Evolutionary conservation across 2,113 vertebrate species (phyloP).

Genomic region (Thryonomys swinderianus): DNA sequence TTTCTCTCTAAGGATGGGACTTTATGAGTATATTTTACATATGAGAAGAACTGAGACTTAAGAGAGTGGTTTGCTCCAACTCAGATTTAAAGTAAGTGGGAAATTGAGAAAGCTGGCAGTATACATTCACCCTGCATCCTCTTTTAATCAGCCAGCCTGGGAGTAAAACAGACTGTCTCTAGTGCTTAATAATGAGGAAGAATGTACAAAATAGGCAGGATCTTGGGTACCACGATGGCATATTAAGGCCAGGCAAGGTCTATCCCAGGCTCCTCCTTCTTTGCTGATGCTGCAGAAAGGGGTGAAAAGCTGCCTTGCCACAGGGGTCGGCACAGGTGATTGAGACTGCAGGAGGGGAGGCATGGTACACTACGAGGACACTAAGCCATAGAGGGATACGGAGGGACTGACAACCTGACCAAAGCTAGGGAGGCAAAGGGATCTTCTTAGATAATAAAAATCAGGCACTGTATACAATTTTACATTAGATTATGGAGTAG

Average conservation of each 20-base stretch:
- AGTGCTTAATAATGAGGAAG: background rate
- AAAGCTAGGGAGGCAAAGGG: background rate
- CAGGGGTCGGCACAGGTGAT: background rate
- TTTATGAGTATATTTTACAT: slow-evolving; percentile 34
- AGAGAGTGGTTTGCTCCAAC: background rate
- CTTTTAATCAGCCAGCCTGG: background rate
- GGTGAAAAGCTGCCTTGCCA: background rate
- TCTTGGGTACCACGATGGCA: background rate
- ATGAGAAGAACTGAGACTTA: slow-evolving; percentile 13
- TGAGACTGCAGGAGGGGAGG: background rate
- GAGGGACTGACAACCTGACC: background rate
- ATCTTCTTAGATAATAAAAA: background rate
- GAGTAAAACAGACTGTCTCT: background rate
- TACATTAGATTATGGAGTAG: background rate
- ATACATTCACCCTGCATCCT: background rate
- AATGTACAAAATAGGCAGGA: background rate
- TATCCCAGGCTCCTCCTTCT: background rate
- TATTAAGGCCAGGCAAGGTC: background rate
- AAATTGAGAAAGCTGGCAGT: background rate
- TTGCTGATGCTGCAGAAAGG: background rate
- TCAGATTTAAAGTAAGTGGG: background rate
- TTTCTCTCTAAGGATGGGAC: background rate
- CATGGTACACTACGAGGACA: background rate
- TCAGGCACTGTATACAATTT: background rate
- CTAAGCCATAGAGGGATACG: background rate